Evolutionary conservation across 2,888 invertebrate genomes (phyloP), one percentile per base, ranked within the genome.

Genomic region (Psococerastis gibbosa): DNA sequence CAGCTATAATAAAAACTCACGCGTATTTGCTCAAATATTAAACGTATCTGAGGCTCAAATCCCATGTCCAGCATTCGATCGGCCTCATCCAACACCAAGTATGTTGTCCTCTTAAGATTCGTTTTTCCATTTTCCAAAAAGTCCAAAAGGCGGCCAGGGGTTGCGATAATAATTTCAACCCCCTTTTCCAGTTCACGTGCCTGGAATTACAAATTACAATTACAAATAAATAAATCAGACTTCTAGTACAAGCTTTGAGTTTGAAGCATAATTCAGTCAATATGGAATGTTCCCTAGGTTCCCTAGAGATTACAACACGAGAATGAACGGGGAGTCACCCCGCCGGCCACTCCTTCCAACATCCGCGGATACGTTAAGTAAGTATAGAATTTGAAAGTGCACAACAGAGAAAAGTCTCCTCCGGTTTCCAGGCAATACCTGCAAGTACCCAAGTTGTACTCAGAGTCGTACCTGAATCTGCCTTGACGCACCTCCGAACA

Each of bases 31-130:
- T 91, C 88, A 50, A 95, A 82, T 50, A 95, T 91, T 64, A 91
- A 92, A 46, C 92, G 71, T 52, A 95, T 95, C 63, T 95, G 95
- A 0, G 95, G 94, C 60, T 95, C 94, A 62, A 95, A 95, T 42
- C 95, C 95, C 95, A 97, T 97, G 59, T 95, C 95, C 54, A 97
- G 69, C 95, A 95, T 95, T 56, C 95, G 71, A 59, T 97, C 95
- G 50, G 95, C 95, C 64, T 95, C 91, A 63, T 91, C 91, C 49
- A 91, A 63, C 13, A 89, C 88, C 50, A 91, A 65, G 60, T 88
- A 91, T 8, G 89, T 88, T 52, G 78, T 78, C 49, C 83, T 68
- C 50, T 75, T 73, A 47, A 85, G 63, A 59, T 81, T 81, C 1
- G 70, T 68, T 66, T 62, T 76, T 60, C 66, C 74, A 53, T 77